Percentiles rank a stretch among this genome's conserved stretches.
phyloP scores from a whole-genome alignment of 2,797 vertebrate species.

The Pangasius larnaudii region DNA sequence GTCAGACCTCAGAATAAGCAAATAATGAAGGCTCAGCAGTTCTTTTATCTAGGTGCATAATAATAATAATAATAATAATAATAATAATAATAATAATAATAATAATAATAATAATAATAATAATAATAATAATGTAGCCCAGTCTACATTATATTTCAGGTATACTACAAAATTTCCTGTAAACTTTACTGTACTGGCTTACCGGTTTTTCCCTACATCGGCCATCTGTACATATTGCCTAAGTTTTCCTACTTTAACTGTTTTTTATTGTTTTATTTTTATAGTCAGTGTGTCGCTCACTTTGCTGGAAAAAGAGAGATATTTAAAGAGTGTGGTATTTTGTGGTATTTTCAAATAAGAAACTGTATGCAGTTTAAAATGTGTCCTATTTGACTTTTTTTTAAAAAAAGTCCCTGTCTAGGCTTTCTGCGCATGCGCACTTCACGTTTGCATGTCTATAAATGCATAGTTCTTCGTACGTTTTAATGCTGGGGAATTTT shows the following conservation, averaged over 20 bases:
- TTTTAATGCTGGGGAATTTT: background rate
- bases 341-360: background rate
- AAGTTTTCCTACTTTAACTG: background rate
- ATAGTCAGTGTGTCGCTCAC: background rate
- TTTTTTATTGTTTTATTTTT: background rate
- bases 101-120: background rate
- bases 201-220: background rate
- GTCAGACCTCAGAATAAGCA: background rate
- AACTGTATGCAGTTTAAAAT: background rate
- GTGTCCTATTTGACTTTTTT: too few species aligned
- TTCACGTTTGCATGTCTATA: background rate
- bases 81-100: background rate
- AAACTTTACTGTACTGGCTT: background rate
- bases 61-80: too few species aligned
- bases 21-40: background rate
- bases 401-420: too few species aligned
- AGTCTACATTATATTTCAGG: background rate
- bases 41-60: background rate
- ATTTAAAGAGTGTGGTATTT: background rate
- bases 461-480: too few species aligned
- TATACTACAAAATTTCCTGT: background rate
- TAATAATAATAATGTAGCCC: too few species aligned
- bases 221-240: background rate
- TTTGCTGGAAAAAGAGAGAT: background rate
- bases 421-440: background rate